Base-by-base conservation (phyloP, 2,797 vertebrate species). In the Masticophis lateralis region DNA sequence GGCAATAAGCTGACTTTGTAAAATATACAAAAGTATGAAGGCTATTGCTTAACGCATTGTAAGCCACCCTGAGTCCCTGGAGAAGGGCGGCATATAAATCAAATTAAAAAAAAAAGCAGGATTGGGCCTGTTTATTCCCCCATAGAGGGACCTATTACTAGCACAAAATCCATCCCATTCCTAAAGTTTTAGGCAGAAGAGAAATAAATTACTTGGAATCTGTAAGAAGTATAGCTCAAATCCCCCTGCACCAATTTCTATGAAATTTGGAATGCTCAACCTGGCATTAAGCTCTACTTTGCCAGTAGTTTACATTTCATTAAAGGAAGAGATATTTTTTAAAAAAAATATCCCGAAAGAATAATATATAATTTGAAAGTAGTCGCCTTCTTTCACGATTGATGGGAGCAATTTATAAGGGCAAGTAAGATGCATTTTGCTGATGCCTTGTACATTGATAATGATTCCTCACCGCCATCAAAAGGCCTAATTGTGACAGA, bases 401-500 rank as follows among this genome's bases (percentile, higher is more conserved):
- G n/a, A 88, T 16, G 69, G 92, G 92, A 92, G 0, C 5, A 86
- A 91, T 87, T 56, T 16, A 2, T 37, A 32, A 92, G 43, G 9
- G 92, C 92, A 37, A 53, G 55, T 20, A 47, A 91, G 91, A 88
- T 47, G 86, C 89, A 94, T 27, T 69, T 37, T 94, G 86, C 60
- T 5, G 10, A 92, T 89, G 11, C 69, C 89, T 28, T 92, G 53
- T 37, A 12, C 69, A 6, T 83, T n/a, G 8, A 53, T n/a, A 94
- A 22, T 87, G 53, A 61, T 93, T 51, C 88, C 47, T 91, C 56
- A 18, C 1, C 74, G 5, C 22, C 89, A 87, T 92, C 27, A 87
- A 66, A 16, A 89, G 83, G 91, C 95, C 89, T 92, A 92, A 95
- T 55, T 90, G 43, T 10, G 87, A 90, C 43, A 94, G 28, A n/a